A percentile compares a stretch with the other conserved stretches of the same genome.
Evolutionary conservation across 2,113 vertebrate species (phyloP).

Genomic region (Paratilapia polleni): DNA sequence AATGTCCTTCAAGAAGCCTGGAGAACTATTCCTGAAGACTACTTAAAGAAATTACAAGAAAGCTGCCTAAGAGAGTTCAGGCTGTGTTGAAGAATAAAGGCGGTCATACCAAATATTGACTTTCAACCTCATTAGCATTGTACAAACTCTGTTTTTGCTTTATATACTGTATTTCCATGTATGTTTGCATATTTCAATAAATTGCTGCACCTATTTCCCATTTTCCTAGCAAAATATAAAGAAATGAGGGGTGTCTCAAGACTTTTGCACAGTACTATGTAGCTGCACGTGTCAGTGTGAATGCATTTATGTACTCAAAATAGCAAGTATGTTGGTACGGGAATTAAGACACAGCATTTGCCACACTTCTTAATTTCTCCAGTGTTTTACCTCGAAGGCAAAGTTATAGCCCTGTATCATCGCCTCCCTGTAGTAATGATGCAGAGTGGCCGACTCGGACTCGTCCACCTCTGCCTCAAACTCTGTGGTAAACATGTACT

Average conservation of each 20-base stretch:
- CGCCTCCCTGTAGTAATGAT: conserved; percentile 96
- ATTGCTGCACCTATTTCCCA: not conserved
- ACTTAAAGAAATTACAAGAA: too few relatives aligned
- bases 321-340: not conserved
- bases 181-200: not conserved
- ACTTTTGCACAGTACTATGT: not conserved
- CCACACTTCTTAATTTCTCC: not conserved
- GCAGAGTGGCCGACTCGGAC: conserved; percentile 89
- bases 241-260: not conserved
- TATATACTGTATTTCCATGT: too few relatives aligned
- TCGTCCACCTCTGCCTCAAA: conserved; percentile 95
- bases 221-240: too few relatives aligned
- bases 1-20: not conserved
- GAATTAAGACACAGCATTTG: not conserved
- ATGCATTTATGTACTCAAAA: not conserved
- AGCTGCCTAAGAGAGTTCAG: too few relatives aligned
- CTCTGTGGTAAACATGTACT: conserved; percentile 94
- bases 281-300: not conserved
- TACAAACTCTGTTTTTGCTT: too few relatives aligned
- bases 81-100: too few relatives aligned
- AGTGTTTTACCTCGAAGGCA: conserved; percentile 92
- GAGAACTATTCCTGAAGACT: not conserved
- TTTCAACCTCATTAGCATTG: too few relatives aligned
- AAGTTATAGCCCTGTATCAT: conserved; percentile 99
- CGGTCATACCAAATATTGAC: too few relatives aligned